Percentiles rank a stretch among this genome's conserved stretches.
Conservation (phyloP, 2,797 vertebrate species). For the Huso huso region DNA sequence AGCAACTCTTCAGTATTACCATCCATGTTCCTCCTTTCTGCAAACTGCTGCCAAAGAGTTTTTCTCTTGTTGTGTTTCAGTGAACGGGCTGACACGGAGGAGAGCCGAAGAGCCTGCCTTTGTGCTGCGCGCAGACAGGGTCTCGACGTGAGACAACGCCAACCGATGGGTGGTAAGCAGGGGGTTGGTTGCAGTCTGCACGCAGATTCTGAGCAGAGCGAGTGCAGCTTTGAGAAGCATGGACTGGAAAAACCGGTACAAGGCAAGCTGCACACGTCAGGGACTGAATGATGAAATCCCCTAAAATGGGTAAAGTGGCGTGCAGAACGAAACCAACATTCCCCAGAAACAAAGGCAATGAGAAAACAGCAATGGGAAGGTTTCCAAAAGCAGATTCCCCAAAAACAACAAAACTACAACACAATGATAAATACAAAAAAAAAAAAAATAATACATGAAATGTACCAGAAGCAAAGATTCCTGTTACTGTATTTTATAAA, state of each 20-base stretch:
- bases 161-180: conserved; percentile 30
- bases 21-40: conserved; percentile 60
- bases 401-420: background rate
- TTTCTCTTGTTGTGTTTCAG: conserved; percentile 38
- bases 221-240: conserved; percentile 53
- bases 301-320: conserved; percentile 31
- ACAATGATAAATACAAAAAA: too few species aligned
- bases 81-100: conserved; percentile 43
- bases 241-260: conserved; percentile 38
- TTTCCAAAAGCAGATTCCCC: background rate
- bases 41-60: conserved; percentile 42
- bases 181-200: conserved; percentile 30
- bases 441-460: too few species aligned
- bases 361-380: background rate
- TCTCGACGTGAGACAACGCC: conserved; percentile 25
- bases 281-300: conserved; percentile 68
- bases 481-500: too few species aligned
- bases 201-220: conserved; percentile 53
- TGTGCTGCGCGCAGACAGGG: conserved; percentile 23
- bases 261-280: conserved; percentile 14
- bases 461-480: too few species aligned
- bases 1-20: conserved; percentile 74
- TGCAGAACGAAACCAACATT: background rate
- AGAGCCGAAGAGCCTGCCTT: conserved; percentile 39
- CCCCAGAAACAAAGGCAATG: too few species aligned